A percentile compares a stretch with the other conserved stretches of the same genome.
Evolutionary conservation across 2,113 vertebrate species (phyloP).

Genomic region (Cariama cristata): DNA sequence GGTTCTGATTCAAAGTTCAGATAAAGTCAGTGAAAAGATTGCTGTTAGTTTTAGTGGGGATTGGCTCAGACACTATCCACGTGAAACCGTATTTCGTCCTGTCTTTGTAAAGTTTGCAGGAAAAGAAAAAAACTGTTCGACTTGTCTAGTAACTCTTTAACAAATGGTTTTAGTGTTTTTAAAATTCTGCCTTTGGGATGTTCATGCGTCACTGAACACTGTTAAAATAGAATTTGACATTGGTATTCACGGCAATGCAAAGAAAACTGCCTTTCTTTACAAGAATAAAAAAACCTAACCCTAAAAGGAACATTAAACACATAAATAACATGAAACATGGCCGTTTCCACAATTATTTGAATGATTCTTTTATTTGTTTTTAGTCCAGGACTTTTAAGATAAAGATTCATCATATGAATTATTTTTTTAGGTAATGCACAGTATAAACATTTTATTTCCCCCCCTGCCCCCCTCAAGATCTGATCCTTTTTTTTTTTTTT

Average conservation of each 20-base stretch:
- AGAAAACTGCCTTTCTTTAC: slow-evolving; percentile 45
- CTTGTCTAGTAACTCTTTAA: slow-evolving; percentile 20
- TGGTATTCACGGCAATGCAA: slow-evolving; percentile 29
- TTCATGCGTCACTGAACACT: slow-evolving; percentile 22
- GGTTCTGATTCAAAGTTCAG: background rate
- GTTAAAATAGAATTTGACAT: slow-evolving; percentile 52
- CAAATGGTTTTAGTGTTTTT: slow-evolving; percentile 27
- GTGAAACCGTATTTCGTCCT: background rate
- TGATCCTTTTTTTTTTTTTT: background rate
- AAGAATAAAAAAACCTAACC: background rate
- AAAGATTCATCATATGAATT: slow-evolving; percentile 53
- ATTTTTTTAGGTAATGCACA: slow-evolving; percentile 22
- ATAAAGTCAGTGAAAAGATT: background rate
- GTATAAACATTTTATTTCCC: background rate
- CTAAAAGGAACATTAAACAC: slow-evolving; percentile 45
- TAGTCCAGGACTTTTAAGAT: slow-evolving; percentile 37
- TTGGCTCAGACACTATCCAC: background rate
- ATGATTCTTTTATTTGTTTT: slow-evolving; percentile 57
- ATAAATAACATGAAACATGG: slow-evolving; percentile 36
- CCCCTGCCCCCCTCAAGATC: background rate
- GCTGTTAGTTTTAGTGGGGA: background rate
- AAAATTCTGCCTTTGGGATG: slow-evolving; percentile 52
- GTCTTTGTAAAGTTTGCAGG: background rate
- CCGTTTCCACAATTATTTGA: slow-evolving; percentile 34
- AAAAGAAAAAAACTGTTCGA: background rate